Percentiles rank a stretch among this genome's conserved stretches.
phyloP scores from a whole-genome alignment of 2,113 vertebrate species.

The Dolichallabes microphthalmus region DNA sequence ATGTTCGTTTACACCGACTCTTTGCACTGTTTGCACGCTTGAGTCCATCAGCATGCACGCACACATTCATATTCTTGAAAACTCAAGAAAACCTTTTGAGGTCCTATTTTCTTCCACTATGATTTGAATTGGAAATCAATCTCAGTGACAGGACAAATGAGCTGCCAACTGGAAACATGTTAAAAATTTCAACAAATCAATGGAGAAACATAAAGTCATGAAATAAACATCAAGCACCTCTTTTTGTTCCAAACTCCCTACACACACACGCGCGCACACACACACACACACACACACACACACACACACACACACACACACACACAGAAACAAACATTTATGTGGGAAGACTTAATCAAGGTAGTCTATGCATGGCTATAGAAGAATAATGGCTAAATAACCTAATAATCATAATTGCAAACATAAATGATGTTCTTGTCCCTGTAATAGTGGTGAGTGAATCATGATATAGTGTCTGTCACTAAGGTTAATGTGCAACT shows the following conservation, averaged over 20 bases:
- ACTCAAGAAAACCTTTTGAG: background rate
- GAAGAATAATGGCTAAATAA: background rate
- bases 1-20: no score
- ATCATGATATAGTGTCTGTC: background rate
- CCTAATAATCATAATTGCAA: background rate
- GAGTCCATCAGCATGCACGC: background rate
- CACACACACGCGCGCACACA: background rate
- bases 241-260: background rate
- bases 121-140: background rate
- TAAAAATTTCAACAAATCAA: background rate
- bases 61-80: background rate
- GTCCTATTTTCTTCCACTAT: background rate
- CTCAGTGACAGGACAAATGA: background rate
- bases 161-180: background rate
- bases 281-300: background rate
- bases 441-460: background rate
- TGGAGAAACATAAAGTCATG: background rate
- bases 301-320: background rate
- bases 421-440: background rate
- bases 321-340: background rate
- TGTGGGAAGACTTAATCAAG: background rate
- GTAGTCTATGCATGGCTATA: background rate
- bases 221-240: background rate
- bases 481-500: background rate
- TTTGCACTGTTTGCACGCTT: background rate